Evolutionary conservation across 1,140 invertebrate genomes (phyloP).

Genomic region (Cherax quadricarinatus): DNA sequence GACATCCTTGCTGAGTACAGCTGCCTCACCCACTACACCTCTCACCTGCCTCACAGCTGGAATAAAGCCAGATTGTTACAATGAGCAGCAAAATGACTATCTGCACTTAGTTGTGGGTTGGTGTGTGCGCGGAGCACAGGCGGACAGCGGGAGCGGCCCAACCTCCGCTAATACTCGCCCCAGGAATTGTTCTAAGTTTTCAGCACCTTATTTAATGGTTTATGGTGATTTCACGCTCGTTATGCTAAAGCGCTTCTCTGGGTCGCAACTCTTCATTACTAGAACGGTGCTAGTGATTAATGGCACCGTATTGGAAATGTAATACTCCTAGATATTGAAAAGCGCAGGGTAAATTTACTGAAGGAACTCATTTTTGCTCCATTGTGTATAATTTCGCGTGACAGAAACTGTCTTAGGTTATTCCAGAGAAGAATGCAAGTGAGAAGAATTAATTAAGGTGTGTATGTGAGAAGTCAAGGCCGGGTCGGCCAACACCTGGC

Average conservation of each 20-base stretch:
- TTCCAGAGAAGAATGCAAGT: neutral
- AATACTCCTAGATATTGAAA: neutral
- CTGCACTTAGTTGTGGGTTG: neutral
- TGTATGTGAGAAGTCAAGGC: neutral
- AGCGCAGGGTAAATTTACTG: too few relatives aligned
- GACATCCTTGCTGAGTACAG: neutral
- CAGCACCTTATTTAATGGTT: neutral
- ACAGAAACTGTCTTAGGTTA: too few relatives aligned
- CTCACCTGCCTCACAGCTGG: neutral
- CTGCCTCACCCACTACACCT: neutral
- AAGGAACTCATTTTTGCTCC: too few relatives aligned
- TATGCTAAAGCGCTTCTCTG: neutral
- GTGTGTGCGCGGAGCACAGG: neutral
- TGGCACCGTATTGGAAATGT: neutral
- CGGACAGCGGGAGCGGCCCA: neutral
- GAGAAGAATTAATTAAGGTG: neutral
- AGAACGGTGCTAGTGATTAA: neutral
- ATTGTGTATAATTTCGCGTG: too few relatives aligned
- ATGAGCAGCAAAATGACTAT: neutral
- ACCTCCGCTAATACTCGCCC: neutral
- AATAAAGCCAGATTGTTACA: neutral
- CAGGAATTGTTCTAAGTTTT: neutral
- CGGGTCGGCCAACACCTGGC: neutral
- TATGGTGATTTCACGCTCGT: conserved; percentile 8
- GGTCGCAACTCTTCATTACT: neutral